phyloP scores from a whole-genome alignment of 2,797 vertebrate genomes.

The Phaenicophaeus curvirostris region DNA sequence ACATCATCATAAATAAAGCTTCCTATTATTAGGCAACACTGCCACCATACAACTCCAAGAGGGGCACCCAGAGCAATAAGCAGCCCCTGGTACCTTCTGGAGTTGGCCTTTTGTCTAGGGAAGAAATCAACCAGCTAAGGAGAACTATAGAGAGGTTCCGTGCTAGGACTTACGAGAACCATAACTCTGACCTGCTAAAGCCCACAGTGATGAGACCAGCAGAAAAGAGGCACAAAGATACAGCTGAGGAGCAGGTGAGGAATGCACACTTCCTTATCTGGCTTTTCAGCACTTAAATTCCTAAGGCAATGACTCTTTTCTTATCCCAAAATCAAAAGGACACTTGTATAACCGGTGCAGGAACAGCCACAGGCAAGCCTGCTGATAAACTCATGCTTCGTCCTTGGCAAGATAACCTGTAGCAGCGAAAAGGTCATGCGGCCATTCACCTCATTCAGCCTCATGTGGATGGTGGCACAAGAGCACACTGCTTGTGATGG shows the following conservation, averaged over 20 bases:
- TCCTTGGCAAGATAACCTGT: background rate
- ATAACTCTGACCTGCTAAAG: background rate
- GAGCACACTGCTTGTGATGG: background rate
- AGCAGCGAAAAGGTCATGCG: background rate
- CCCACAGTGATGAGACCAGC: background rate
- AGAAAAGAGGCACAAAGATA: background rate
- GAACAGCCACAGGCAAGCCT: background rate
- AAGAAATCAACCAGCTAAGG: background rate
- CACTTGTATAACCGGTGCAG: background rate
- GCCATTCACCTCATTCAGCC: background rate
- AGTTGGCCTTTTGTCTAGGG: background rate
- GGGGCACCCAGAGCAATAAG: background rate
- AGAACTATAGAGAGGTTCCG: background rate
- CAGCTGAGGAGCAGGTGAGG: background rate
- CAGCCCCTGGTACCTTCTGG: background rate
- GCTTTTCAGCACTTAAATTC: background rate
- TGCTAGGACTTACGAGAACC: background rate
- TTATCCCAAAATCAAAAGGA: background rate
- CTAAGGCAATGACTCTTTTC: background rate
- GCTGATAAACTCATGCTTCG: background rate
- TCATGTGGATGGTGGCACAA: background rate
- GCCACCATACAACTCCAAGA: background rate
- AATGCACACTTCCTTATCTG: background rate
- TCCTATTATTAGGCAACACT: background rate
- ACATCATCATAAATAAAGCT: background rate